Conservation (phyloP, 2,797 vertebrate genomes). For the Xenops minutus region DNA sequence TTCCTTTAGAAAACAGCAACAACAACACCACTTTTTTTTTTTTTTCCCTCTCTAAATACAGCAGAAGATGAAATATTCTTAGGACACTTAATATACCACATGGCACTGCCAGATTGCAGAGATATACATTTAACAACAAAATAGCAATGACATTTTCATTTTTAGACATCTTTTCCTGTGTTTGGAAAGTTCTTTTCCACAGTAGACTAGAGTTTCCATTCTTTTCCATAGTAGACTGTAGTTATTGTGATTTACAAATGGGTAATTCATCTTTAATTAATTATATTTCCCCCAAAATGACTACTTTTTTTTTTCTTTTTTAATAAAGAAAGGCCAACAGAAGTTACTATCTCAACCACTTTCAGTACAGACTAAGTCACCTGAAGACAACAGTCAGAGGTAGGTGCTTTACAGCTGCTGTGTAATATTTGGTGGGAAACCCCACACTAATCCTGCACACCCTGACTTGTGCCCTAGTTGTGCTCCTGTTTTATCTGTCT, state of each 20-base stretch:
- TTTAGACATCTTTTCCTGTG: background rate
- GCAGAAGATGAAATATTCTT: constrained; percentile 22
- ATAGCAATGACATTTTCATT: background rate
- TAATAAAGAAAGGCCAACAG: constrained; percentile 81
- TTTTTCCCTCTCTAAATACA: background rate
- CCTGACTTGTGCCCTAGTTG: background rate
- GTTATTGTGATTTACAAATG: background rate
- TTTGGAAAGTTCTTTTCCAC: background rate
- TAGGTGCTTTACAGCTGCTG: constrained; percentile 50
- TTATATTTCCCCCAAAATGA: background rate
- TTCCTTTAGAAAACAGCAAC: constrained; percentile 10
- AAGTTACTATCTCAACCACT: constrained; percentile 78
- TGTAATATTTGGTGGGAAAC: background rate
- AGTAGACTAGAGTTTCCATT: background rate
- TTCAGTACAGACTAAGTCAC: constrained; percentile 68
- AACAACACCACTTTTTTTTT: background rate
- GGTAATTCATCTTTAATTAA: background rate
- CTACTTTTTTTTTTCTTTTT: background rate
- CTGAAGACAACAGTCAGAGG: constrained; percentile 75
- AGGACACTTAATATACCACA: constrained; percentile 25
- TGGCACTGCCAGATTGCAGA: background rate
- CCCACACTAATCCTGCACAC: background rate
- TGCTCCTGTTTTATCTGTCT: background rate
- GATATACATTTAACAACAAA: constrained; percentile 1
- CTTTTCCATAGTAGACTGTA: background rate